Evolutionary conservation across 1,140 invertebrate genomes (phyloP), one percentile per base, ranked within the genome.

Genomic region (Whitmania pigra): DNA sequence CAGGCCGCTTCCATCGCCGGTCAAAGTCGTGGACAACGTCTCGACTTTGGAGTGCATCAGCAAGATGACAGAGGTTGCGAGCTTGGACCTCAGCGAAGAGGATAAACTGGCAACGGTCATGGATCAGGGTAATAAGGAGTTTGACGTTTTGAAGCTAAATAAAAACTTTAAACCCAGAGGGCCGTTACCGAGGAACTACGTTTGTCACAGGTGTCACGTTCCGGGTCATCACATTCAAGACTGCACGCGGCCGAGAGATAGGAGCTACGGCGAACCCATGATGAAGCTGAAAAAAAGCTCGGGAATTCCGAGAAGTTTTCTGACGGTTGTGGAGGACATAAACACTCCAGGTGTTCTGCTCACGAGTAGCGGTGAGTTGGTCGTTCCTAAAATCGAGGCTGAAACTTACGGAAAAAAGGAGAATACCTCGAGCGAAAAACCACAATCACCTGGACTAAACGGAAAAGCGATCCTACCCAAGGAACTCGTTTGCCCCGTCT

Each of bases 81-180:
- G 87, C 80, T 88, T 95, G 83, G 90, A 93, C 85, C 90, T 89
- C 66, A 90, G 90, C 40, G 95, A 99, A 85, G 92, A 95, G 78
- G 94, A 98, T 79, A 97, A 97, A 84, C 94, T 99, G 77, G 88
- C 89, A 79, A 92, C 92, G 74, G 95, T 97, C 90, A 96, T 97
- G 87, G 87, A 89, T 71, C 94, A 97, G 78, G 95, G 93, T 54
- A 94, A 92, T 67, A 89, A 89, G 79, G 94, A 95, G 80, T 99
- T 97, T 86, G 92, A 97, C 84, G 90, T 93, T 73, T 90, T 91
- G 81, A 95, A 92, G 92, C 95, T 87, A 49, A 49, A 49, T 49
- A 49, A 49, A 49, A 49, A 49, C 43, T 49, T 49, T 0, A 49
- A 49, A 49, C 77, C 75, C 27, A 73, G 75, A 78, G 93, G 93